Percentiles rank a stretch among this genome's conserved stretches.
phyloP scores from a whole-genome alignment of 2,888 invertebrate species.

The Drosophila pegasa region DNA sequence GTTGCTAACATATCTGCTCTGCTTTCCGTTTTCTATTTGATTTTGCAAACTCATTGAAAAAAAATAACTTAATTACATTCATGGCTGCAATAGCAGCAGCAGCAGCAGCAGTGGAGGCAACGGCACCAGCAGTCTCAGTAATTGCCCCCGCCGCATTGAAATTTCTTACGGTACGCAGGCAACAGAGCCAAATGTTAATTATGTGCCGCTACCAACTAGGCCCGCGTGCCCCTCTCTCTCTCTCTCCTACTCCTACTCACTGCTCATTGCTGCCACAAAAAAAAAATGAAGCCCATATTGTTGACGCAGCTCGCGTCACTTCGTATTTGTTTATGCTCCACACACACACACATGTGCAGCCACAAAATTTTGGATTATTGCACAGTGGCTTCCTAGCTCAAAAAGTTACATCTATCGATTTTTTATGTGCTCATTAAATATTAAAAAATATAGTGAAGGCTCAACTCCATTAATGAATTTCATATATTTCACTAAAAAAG shows the following conservation, averaged over 20 bases:
- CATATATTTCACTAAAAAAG: background rate
- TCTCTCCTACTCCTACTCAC: constrained; percentile 19
- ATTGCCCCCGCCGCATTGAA: constrained; percentile 47
- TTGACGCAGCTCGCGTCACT: constrained; percentile 50
- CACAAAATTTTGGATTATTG: constrained; percentile 36
- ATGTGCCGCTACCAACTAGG: constrained; percentile 46
- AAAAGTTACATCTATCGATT: constrained; percentile 1
- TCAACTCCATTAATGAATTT: background rate
- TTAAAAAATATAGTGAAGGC: background rate
- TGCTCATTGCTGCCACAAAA: constrained; percentile 39
- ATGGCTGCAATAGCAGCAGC: constrained; percentile 46
- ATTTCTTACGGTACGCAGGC: constrained; percentile 67
- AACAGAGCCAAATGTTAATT: constrained; percentile 76
- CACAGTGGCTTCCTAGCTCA: constrained; percentile 36
- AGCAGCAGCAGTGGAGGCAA: constrained; percentile 32
- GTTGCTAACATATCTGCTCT: constrained; percentile 61
- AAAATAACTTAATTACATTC: constrained; percentile 42
- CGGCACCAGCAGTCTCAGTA: constrained; percentile 29
- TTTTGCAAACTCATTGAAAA: constrained; percentile 72
- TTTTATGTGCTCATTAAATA: background rate
- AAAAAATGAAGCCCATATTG: constrained; percentile 33
- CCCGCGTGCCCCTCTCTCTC: constrained; percentile 1
- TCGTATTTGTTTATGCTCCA: constrained; percentile 50
- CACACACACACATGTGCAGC: constrained; percentile 17
- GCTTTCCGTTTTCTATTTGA: constrained; percentile 66